Base-by-base conservation (phyloP, 2,113 vertebrate species). In the Oreotragus oreotragus region DNA sequence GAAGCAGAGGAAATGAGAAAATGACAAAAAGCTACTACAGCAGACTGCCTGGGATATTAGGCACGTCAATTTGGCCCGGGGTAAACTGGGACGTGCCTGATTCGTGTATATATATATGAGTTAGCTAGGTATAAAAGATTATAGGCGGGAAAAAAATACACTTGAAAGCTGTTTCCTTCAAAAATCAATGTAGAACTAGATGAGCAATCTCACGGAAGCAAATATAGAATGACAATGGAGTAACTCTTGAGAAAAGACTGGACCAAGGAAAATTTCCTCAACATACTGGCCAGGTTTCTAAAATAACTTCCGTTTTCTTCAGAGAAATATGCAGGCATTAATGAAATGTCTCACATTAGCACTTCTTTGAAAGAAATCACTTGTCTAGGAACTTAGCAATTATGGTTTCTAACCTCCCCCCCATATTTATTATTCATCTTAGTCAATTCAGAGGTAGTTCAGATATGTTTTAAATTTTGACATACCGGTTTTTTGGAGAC, bases 401-500 rank as follows among this genome's bases (percentile, higher is more conserved):
- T 92, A 94, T 25, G 43, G 49, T 90, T 97, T 95, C 60, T 57
- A 91, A 73, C 36, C 36, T 0, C 36, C 7, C 17, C 5, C 5
- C 49, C 4, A 87, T n/a, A 93, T 62, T 94, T 53, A 94, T 47
- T 96, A 92, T 12, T 85, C 7, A 57, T 55, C 8, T 92, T 85
- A 79, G 33, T 60, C 57, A 97, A 60, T 47, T 85, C 36, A 96
- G 53, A 95, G 58, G 81, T 13, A 83, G 51, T 92, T 53, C 23
- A 94, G 47, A 60, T 4, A 92, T 53, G 73, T 73, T 94, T 91
- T 27, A 95, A 60, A 88, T 76, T 86, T 96, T 53, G 96, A 98
- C 99, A 99, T 98, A 99, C 99, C 0, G 99, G 99, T 14, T 98
- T 99, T 99, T 99, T 99, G 60, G 99, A 99, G 98, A 99, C 98